Evolutionary conservation across 2,888 invertebrate genomes (phyloP).

Genomic region (Tetheella fluctuosa): DNA sequence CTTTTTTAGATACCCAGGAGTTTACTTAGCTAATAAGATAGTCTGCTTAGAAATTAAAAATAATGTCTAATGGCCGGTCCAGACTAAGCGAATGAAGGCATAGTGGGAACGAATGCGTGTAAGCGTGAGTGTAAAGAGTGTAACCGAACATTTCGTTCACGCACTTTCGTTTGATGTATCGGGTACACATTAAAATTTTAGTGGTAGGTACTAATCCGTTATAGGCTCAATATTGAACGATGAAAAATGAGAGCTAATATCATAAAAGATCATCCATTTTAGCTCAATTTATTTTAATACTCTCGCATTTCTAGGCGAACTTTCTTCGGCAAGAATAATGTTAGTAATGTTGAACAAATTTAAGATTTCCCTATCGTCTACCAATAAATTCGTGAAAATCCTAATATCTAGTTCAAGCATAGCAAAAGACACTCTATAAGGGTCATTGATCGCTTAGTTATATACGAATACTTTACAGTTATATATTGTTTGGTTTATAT

Average conservation of each 20-base stretch:
- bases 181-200: neutral
- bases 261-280: slow-evolving; percentile 2
- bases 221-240: neutral
- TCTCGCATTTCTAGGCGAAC: neutral
- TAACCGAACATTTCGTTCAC: no score
- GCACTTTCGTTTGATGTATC: no score
- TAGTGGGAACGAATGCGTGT: no score
- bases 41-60: no score
- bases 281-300: slow-evolving; percentile 2
- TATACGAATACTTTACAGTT: neutral
- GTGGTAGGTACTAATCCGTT: neutral
- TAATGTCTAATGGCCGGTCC: no score
- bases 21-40: no score
- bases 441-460: neutral
- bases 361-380: slow-evolving; percentile 1
- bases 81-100: no score
- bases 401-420: neutral
- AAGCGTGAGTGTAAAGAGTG: no score
- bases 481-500: neutral
- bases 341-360: neutral
- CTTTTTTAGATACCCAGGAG: no score
- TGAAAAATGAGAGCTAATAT: neutral
- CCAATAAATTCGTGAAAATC: slow-evolving; percentile 9
- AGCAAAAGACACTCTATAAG: neutral
- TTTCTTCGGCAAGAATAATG: slow-evolving; percentile 3